phyloP scores from a whole-genome alignment of 1,140 invertebrate species.

The Trachymyrmex cornetzi region DNA sequence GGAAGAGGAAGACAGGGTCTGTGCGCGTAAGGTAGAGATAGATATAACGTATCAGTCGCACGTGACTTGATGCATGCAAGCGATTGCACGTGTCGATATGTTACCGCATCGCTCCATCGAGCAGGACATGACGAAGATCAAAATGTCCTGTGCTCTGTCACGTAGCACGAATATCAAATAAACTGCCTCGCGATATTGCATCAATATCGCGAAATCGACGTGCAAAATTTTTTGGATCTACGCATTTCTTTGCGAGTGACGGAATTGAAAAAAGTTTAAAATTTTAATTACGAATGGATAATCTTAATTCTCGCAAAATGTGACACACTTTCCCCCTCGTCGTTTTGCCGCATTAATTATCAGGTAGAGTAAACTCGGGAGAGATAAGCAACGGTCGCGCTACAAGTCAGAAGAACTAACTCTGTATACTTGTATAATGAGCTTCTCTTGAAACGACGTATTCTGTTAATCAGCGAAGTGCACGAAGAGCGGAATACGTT shows the following conservation, averaged over 20 bases:
- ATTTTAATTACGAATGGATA: background rate
- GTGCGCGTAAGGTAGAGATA: slow-evolving; percentile 3
- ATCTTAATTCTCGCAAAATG: background rate
- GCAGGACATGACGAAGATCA: slow-evolving; percentile 36
- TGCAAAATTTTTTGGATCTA: background rate
- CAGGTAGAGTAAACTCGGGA: background rate
- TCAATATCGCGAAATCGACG: slow-evolving; percentile 13
- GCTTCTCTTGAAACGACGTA: background rate
- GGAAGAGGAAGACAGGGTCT: background rate
- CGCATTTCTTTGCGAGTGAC: background rate
- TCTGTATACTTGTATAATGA: slow-evolving; percentile 11
- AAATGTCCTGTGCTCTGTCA: slow-evolving; percentile 22
- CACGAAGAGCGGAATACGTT: background rate
- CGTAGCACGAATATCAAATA: slow-evolving; percentile 42
- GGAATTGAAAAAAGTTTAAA: background rate
- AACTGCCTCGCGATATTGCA: slow-evolving; percentile 6
- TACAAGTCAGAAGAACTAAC: slow-evolving; percentile 2
- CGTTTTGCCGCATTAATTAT: background rate
- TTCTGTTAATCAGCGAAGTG: slow-evolving; percentile 23
- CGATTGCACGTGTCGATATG: slow-evolving; percentile 49
- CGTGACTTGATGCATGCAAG: slow-evolving; percentile 36
- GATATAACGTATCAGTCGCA: slow-evolving; percentile 31
- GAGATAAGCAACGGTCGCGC: background rate
- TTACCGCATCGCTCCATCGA: slow-evolving; percentile 27
- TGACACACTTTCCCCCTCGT: background rate